Conservation (phyloP, 2,113 vertebrate genomes). For the Channa maculata region DNA sequence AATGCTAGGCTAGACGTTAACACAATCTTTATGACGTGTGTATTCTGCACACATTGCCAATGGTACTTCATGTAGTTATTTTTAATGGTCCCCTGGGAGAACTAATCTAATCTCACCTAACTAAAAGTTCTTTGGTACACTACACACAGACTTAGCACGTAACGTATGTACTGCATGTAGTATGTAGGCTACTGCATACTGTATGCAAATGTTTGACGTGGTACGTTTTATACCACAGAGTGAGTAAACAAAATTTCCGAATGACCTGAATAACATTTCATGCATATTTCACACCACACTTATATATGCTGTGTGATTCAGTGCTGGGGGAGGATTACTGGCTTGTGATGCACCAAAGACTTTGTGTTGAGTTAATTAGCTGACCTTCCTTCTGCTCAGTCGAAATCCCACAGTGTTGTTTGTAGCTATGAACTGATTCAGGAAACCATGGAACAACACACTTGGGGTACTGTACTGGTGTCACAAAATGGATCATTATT, state of each 20-base stretch:
- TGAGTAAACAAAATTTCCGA: conserved; percentile 4
- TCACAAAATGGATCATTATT: conserved; percentile 5
- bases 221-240: background rate
- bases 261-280: conserved; percentile 36
- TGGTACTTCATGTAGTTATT: too few relatives aligned
- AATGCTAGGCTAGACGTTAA: too few relatives aligned
- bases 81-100: too few relatives aligned
- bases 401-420: conserved; percentile 33
- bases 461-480: conserved; percentile 6
- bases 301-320: conserved; percentile 37
- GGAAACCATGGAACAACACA: conserved; percentile 22
- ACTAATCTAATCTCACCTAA: background rate
- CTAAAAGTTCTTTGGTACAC: background rate
- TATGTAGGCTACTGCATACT: background rate
- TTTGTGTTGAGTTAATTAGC: conserved; percentile 40
- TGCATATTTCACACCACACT: conserved; percentile 51
- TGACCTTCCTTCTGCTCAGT: conserved; percentile 1
- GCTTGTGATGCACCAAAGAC: background rate
- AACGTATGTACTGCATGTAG: background rate
- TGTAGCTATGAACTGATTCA: conserved; percentile 40
- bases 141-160: background rate
- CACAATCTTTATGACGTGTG: background rate
- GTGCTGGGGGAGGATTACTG: background rate
- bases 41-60: background rate
- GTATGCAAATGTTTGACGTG: conserved; percentile 4